A percentile compares a stretch with the other conserved stretches of the same genome.
Conservation (phyloP, 2,888 invertebrate species). For the Pyrgus malvae region DNA sequence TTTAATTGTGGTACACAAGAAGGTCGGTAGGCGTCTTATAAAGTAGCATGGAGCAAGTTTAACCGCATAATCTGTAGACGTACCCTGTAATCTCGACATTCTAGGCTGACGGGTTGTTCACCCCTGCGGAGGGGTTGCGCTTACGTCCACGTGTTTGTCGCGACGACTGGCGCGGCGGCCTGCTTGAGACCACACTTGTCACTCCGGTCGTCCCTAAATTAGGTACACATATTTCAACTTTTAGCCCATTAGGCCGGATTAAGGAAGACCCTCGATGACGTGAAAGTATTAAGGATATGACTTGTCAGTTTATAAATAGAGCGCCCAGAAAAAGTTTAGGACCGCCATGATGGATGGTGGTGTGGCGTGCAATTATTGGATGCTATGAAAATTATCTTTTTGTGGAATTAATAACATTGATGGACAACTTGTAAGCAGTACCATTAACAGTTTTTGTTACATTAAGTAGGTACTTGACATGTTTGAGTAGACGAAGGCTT, state of each 20-base stretch:
- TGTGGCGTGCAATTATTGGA: slow-evolving; percentile 6
- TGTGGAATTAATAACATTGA: slow-evolving; percentile 24
- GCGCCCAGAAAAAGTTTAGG: slow-evolving; percentile 19
- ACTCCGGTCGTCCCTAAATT: slow-evolving; percentile 58
- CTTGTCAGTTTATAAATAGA: slow-evolving; percentile 41
- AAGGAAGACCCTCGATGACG: slow-evolving; percentile 63
- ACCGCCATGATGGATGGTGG: slow-evolving; percentile 23
- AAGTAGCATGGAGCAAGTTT: slow-evolving; percentile 6
- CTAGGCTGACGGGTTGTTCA: slow-evolving; percentile 50
- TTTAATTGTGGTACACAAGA: neutral
- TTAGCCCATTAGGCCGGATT: slow-evolving; percentile 68
- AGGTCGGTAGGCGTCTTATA: slow-evolving; percentile 5
- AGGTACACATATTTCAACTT: slow-evolving; percentile 62
- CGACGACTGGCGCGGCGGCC: slow-evolving; percentile 25
- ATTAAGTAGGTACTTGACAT: slow-evolving; percentile 23
- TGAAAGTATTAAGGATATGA: slow-evolving; percentile 63
- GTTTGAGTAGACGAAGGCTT: slow-evolving; percentile 13
- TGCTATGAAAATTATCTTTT: slow-evolving; percentile 14
- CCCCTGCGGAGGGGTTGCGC: slow-evolving; percentile 48
- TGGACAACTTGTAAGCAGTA: slow-evolving; percentile 11
- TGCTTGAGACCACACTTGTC: slow-evolving; percentile 39
- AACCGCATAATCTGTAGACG: slow-evolving; percentile 26
- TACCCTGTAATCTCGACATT: slow-evolving; percentile 26
- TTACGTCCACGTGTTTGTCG: slow-evolving; percentile 35
- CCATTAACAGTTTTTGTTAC: slow-evolving; percentile 19